Conservation (phyloP, 1,140 invertebrate genomes). For the Heliconius himera region DNA sequence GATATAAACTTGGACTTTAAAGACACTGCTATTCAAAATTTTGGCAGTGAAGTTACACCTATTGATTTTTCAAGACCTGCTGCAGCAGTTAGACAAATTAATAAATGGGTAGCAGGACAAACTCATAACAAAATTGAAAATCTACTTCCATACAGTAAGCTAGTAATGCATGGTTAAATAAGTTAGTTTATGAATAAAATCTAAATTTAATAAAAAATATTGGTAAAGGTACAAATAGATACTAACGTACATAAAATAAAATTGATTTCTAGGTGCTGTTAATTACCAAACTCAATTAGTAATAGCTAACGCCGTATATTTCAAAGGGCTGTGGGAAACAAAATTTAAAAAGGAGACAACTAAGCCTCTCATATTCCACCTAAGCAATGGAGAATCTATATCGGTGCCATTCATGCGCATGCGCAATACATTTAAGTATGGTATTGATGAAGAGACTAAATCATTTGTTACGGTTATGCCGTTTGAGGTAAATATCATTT, state of each 20-base stretch:
- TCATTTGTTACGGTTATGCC: conserved; percentile 82
- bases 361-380: conserved; percentile 78
- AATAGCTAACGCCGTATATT: conserved; percentile 88
- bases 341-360: conserved; percentile 84
- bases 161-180: background rate
- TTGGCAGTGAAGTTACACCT: conserved; percentile 58
- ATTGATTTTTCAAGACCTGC: conserved; percentile 79
- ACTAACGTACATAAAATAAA: background rate
- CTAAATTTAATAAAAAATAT: too few species aligned
- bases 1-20: conserved; percentile 57
- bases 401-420: conserved; percentile 63
- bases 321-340: conserved; percentile 88
- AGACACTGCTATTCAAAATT: conserved; percentile 51
- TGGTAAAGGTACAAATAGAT: background rate
- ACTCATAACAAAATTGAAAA: conserved; percentile 84
- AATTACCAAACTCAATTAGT: conserved; percentile 82
- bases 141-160: conserved; percentile 81
- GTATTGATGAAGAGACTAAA: conserved; percentile 50
- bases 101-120: conserved; percentile 83
- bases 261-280: conserved; percentile 70
- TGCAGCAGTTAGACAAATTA: conserved; percentile 79
- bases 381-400: conserved; percentile 55
- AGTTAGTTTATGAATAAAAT: background rate
- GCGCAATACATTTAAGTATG: conserved; percentile 52
- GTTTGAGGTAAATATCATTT: conserved; percentile 82